phyloP scores from a whole-genome alignment of 2,797 vertebrate genomes.

The Sarcoramphus papa region DNA sequence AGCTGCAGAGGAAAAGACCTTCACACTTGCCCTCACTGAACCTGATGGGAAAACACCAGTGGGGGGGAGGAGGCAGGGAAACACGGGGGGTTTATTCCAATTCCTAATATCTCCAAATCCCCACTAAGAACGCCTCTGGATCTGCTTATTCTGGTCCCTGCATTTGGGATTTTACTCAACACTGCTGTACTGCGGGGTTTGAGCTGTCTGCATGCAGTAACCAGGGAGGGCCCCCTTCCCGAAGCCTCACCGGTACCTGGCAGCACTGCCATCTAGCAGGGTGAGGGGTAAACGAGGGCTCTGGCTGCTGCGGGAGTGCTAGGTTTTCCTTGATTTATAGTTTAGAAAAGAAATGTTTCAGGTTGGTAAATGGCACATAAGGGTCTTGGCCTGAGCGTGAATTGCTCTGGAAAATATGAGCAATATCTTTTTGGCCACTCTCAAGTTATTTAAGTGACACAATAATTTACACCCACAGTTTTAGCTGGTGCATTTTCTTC shows the following conservation, averaged over 20 bases:
- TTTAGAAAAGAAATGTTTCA: background rate
- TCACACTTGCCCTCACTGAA: background rate
- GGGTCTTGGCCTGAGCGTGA: background rate
- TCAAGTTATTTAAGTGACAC: conserved; percentile 8
- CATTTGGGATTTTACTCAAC: background rate
- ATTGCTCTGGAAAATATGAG: conserved; percentile 26
- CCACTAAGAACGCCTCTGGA: background rate
- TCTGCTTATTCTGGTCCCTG: background rate
- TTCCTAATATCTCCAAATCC: background rate
- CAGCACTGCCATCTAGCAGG: background rate
- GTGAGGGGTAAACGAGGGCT: background rate
- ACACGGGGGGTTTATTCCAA: background rate
- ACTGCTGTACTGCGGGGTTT: background rate
- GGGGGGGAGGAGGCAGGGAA: background rate
- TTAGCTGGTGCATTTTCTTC: background rate
- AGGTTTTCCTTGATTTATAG: background rate
- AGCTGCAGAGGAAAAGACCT: background rate
- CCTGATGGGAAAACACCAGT: background rate
- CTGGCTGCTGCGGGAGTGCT: background rate
- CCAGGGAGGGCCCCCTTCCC: background rate
- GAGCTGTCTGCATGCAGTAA: background rate
- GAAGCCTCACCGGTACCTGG: fast-evolving
- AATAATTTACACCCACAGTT: background rate
- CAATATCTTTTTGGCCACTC: background rate
- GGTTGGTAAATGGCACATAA: background rate